Percentiles rank a stretch among this genome's conserved stretches.
Evolutionary conservation across 1,140 invertebrate genomes (phyloP).

Genomic region (Laupala kohalensis): DNA sequence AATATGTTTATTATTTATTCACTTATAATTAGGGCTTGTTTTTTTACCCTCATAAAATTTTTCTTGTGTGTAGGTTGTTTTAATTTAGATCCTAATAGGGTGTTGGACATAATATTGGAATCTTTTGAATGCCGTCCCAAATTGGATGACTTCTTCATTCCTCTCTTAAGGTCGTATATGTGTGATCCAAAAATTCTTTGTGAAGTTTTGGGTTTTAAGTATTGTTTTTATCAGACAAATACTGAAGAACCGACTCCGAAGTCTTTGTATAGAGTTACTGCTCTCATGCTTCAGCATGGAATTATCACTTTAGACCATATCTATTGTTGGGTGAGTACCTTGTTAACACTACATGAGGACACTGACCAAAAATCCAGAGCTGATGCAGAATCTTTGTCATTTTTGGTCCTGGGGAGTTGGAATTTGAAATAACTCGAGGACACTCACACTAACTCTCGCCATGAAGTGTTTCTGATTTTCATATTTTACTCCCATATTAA

Average conservation of each 20-base stretch:
- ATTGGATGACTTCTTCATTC: constrained; percentile 54
- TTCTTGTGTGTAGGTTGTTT: constrained; percentile 92
- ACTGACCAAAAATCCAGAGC: too few relatives aligned
- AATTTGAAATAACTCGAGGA: too few relatives aligned
- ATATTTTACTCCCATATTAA: too few relatives aligned
- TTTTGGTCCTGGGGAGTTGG: too few relatives aligned
- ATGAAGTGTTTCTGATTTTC: too few relatives aligned
- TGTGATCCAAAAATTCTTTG: constrained; percentile 71
- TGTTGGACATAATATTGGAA: constrained; percentile 91
- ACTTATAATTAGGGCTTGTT: not conserved
- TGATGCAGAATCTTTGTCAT: too few relatives aligned
- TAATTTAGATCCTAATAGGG: constrained; percentile 96
- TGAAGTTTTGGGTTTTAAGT: constrained; percentile 92
- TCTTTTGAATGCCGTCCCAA: constrained; percentile 82
- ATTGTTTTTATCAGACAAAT: constrained; percentile 53
- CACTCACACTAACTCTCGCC: too few relatives aligned
- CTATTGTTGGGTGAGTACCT: constrained; percentile 70
- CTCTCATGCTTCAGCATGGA: constrained; percentile 74
- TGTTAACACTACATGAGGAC: too few relatives aligned
- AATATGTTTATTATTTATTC: not conserved
- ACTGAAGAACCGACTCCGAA: constrained; percentile 55
- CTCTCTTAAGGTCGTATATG: constrained; percentile 73
- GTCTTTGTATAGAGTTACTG: constrained; percentile 77
- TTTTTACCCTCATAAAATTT: not conserved
- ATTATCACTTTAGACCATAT: constrained; percentile 79